Evolutionary conservation across 2,113 vertebrate genomes (phyloP).

Genomic region (Siniperca chuatsi): DNA sequence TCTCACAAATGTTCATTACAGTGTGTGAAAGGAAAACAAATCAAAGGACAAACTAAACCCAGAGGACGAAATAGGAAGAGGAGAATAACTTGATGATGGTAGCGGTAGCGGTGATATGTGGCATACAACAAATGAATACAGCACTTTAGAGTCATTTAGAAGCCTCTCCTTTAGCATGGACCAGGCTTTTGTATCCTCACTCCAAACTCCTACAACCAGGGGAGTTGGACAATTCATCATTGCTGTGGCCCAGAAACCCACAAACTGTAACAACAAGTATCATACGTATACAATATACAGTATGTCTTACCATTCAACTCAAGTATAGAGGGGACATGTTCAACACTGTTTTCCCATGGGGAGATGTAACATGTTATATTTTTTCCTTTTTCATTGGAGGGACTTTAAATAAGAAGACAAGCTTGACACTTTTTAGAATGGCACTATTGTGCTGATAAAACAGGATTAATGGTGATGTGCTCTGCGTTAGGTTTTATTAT

Average conservation of each 20-base stretch:
- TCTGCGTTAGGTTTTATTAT: slow-evolving; percentile 27
- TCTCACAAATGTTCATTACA: slow-evolving; percentile 46
- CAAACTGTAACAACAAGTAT: slow-evolving; percentile 22
- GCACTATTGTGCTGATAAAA: slow-evolving; percentile 14
- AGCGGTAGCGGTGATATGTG: not conserved
- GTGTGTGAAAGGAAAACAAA: slow-evolving; percentile 52
- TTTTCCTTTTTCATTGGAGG: not conserved
- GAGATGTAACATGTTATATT: slow-evolving; percentile 13
- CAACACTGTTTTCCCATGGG: not conserved
- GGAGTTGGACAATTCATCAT: slow-evolving; percentile 55
- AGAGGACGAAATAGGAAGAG: not conserved
- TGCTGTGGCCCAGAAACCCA: slow-evolving; percentile 57
- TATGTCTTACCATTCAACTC: slow-evolving; percentile 1
- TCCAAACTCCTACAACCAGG: slow-evolving; percentile 37
- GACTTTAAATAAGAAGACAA: slow-evolving; percentile 31
- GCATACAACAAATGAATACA: slow-evolving; percentile 40
- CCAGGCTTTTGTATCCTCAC: slow-evolving; percentile 10
- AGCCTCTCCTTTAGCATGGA: slow-evolving; percentile 15
- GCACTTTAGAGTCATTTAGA: slow-evolving; percentile 46
- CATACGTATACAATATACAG: slow-evolving; percentile 3
- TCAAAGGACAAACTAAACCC: slow-evolving; percentile 32
- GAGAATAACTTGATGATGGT: not conserved
- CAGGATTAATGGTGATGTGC: not conserved
- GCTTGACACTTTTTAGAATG: not conserved
- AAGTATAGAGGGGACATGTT: not conserved